These are phyloP conservation scores for Pachyuromys duprasi DNA, from an alignment of 2,797 vertebrate genomes.

Conservation along the genomic window DNA sequence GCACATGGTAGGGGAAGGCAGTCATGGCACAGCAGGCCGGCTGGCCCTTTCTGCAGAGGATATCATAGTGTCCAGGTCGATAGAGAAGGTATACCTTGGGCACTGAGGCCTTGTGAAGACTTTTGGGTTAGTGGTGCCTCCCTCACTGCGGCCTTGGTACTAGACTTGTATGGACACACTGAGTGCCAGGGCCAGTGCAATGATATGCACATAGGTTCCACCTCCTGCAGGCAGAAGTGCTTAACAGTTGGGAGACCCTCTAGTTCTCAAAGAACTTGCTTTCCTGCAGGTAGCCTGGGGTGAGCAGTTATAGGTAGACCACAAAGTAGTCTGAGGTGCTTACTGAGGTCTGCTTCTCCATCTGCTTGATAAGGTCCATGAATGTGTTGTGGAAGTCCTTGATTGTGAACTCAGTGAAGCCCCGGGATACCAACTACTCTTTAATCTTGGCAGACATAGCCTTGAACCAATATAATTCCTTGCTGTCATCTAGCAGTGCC, in stretches of 20 bases:
- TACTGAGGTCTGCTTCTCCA: constrained; percentile 93
- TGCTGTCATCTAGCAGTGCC: constrained; percentile 93
- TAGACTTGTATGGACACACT: constrained; percentile 95
- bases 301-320: constrained; percentile 96
- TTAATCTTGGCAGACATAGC: constrained; percentile 95
- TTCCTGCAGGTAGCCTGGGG: constrained; percentile 95
- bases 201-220: constrained; percentile 99
- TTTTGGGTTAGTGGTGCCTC: constrained; percentile 95
- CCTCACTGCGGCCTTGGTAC: constrained; percentile 97
- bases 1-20: constrained; percentile 82
- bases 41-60: constrained; percentile 94
- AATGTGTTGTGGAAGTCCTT: constrained; percentile 98
- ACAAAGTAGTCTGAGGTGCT: constrained; percentile 96
- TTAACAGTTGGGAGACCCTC: constrained; percentile 96
- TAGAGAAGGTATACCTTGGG: constrained; percentile 97
- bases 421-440: constrained; percentile 94
- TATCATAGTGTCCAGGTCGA: constrained; percentile 97
- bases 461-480: constrained; percentile 96
- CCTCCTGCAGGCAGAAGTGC: constrained; percentile 97
- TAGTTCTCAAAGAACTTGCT: constrained; percentile 93
- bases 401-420: constrained; percentile 96
- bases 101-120: constrained; percentile 96
- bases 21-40: constrained; percentile 11
- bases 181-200: constrained; percentile 95
- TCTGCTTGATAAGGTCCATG: constrained; percentile 96